A percentile compares a stretch with the other conserved stretches of the same genome.
Evolutionary conservation across 2,888 invertebrate species (phyloP).

Genomic region (Scaptomyza flava): DNA sequence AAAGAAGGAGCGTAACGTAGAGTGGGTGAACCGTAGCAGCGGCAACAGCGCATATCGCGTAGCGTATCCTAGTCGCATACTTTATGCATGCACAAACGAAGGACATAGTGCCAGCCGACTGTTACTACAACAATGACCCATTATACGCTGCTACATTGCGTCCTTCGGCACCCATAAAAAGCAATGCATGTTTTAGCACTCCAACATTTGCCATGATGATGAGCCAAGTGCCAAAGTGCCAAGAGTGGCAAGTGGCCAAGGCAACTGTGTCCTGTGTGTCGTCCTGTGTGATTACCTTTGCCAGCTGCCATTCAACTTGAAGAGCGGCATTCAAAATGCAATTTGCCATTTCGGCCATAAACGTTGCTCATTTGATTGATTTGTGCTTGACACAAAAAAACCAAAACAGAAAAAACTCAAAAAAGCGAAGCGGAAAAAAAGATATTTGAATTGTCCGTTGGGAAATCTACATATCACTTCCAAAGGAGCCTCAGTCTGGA

Average conservation of each 20-base stretch:
- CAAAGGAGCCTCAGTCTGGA: conserved; percentile 19
- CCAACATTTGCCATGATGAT: conserved; percentile 62
- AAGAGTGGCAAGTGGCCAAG: conserved; percentile 33
- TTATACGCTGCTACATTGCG: conserved; percentile 53
- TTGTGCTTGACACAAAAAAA: conserved; percentile 45
- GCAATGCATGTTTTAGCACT: conserved; percentile 77
- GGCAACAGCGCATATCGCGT: conserved; percentile 50
- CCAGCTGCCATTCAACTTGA: conserved; percentile 37
- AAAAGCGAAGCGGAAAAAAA: neutral
- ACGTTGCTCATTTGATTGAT: conserved; percentile 72
- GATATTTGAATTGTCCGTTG: conserved; percentile 27
- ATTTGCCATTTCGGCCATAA: conserved; percentile 76
- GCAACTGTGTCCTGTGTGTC: conserved; percentile 11
- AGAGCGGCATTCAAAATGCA: conserved; percentile 61
- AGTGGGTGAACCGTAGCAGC: conserved; percentile 36
- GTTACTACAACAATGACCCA: conserved; percentile 66
- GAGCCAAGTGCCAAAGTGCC: conserved; percentile 48
- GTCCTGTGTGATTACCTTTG: conserved; percentile 48
- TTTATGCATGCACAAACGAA: conserved; percentile 73
- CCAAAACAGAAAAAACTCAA: neutral
- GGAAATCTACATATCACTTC: conserved; percentile 45
- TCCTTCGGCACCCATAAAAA: conserved; percentile 55
- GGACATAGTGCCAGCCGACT: conserved; percentile 38
- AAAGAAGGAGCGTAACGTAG: neutral
- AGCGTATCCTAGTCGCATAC: conserved; percentile 65